These are phyloP conservation scores for Amia ocellicauda DNA, from an alignment of 2,113 vertebrate genomes.

Conservation along the genomic window DNA sequence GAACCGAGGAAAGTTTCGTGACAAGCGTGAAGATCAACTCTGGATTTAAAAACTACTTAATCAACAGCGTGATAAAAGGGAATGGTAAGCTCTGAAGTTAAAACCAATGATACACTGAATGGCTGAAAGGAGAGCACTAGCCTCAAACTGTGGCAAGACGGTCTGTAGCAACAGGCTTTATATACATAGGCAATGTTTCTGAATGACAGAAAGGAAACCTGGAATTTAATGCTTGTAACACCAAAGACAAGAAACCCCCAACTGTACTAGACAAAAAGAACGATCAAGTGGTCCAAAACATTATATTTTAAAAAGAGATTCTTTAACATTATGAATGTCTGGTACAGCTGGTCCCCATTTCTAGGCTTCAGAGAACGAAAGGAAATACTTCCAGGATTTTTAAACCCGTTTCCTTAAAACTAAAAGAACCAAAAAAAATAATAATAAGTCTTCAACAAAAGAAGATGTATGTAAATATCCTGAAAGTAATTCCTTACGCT, in stretches of 20 bases:
- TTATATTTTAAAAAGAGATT: conserved; percentile 16
- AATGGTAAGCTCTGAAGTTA: too few relatives aligned
- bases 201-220: background rate
- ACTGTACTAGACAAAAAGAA: conserved; percentile 31
- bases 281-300: conserved; percentile 52
- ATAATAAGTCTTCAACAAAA: conserved; percentile 7
- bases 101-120: too few relatives aligned
- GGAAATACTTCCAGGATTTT: conserved; percentile 27
- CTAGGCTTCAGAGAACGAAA: conserved; percentile 42
- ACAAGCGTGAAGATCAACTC: too few relatives aligned
- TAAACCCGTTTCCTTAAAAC: background rate
- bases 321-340: conserved; percentile 28
- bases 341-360: conserved; percentile 17
- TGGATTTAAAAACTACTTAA: too few relatives aligned
- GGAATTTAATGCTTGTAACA: too few relatives aligned
- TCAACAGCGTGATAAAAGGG: too few relatives aligned
- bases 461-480: conserved; percentile 23
- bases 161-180: too few relatives aligned
- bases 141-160: too few relatives aligned
- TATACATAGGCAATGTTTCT: background rate
- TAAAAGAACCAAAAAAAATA: conserved; percentile 15
- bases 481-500: conserved; percentile 41
- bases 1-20: too few relatives aligned
- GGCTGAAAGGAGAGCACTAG: too few relatives aligned
- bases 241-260: conserved; percentile 22